Conservation (phyloP, 2,797 vertebrate genomes). For the Botia kubotai region DNA sequence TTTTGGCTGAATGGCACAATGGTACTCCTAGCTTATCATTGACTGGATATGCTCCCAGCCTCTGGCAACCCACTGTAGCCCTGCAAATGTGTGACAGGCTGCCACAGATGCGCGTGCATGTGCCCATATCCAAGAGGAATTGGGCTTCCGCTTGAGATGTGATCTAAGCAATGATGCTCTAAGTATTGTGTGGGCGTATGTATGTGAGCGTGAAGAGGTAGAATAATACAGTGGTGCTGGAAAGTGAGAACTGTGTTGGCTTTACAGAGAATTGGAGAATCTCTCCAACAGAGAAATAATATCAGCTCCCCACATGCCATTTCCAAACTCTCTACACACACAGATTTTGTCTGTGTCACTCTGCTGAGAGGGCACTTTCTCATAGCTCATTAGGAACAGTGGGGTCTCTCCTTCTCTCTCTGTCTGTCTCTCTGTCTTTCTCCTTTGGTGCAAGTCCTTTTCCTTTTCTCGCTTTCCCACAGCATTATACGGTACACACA, state of each 20-base stretch:
- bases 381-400: constrained; percentile 59
- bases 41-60: constrained; percentile 71
- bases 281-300: constrained; percentile 51
- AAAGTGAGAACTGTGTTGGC: constrained; percentile 59
- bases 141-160: constrained; percentile 80
- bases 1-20: constrained; percentile 7
- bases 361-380: constrained; percentile 60
- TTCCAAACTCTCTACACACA: constrained; percentile 38
- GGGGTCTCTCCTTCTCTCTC: constrained; percentile 35
- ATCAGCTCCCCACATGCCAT: constrained; percentile 52
- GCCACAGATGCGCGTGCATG: constrained; percentile 81
- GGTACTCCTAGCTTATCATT: constrained; percentile 66
- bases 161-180: constrained; percentile 34
- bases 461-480: constrained; percentile 14
- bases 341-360: constrained; percentile 38
- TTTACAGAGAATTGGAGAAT: constrained; percentile 67
- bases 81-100: constrained; percentile 82
- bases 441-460: not conserved
- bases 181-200: constrained; percentile 37
- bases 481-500: constrained; percentile 23
- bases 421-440: constrained; percentile 12
- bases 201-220: constrained; percentile 21
- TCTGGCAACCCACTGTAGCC: constrained; percentile 88
- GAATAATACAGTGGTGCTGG: constrained; percentile 25
- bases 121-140: constrained; percentile 97